phyloP scores from a whole-genome alignment of 2,888 invertebrate species.

The Rotaria magnacalcarata region DNA sequence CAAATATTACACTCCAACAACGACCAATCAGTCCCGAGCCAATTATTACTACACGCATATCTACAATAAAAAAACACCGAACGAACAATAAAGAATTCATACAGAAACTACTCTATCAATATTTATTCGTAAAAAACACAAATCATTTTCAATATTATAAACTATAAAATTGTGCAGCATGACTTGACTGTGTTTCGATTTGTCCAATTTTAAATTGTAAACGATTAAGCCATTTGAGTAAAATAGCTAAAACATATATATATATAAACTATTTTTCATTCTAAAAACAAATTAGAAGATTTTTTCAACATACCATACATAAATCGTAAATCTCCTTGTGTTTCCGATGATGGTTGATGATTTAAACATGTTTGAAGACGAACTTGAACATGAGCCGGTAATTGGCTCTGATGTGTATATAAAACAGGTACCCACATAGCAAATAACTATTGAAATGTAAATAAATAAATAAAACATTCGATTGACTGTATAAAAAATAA shows the following conservation, averaged over 20 bases:
- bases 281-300: background rate
- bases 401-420: slow-evolving; percentile 38
- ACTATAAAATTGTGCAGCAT: slow-evolving; percentile 46
- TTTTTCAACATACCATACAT: slow-evolving; percentile 14
- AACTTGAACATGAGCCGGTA: slow-evolving; percentile 42
- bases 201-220: slow-evolving; percentile 46
- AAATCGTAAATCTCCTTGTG: slow-evolving; percentile 34
- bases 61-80: background rate
- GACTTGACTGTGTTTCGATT: slow-evolving; percentile 46
- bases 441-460: slow-evolving; percentile 34
- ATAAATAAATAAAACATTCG: too few species aligned
- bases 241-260: slow-evolving; percentile 2
- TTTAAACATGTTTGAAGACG: slow-evolving; percentile 44
- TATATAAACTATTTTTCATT: background rate
- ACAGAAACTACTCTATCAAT: background rate
- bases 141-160: slow-evolving; percentile 35
- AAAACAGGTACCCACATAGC: slow-evolving; percentile 45
- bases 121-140: background rate
- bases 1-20: slow-evolving; percentile 94
- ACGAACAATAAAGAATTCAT: background rate
- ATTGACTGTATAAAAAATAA: background rate
- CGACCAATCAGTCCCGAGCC: slow-evolving; percentile 84
- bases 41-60: slow-evolving; percentile 39
- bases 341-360: slow-evolving; percentile 44
- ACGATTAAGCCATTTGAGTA: slow-evolving; percentile 44